Percentiles rank a stretch among this genome's conserved stretches.
Conservation (phyloP, 2,888 invertebrate species). For the Helobdella robusta region DNA sequence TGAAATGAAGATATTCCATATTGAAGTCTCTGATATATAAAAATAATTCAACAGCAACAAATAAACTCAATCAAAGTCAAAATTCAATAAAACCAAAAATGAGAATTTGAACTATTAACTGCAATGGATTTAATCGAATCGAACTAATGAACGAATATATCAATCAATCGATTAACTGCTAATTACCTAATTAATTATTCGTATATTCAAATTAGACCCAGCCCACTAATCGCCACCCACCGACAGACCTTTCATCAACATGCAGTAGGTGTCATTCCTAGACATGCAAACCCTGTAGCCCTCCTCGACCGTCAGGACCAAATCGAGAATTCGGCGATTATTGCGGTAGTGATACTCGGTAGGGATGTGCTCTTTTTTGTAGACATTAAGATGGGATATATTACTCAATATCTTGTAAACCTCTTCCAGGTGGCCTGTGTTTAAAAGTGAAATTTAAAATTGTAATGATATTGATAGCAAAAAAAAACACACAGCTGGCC, state of each 20-base stretch:
- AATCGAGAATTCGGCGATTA: conserved; percentile 43
- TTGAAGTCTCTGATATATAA: too few relatives aligned
- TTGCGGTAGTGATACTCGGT: conserved; percentile 42
- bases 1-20: too few relatives aligned
- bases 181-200: neutral
- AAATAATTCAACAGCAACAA: too few relatives aligned
- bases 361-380: conserved; percentile 44
- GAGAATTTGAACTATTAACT: too few relatives aligned
- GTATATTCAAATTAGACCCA: neutral
- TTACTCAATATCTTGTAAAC: conserved; percentile 29
- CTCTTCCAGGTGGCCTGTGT: conserved; percentile 25
- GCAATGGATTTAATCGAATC: too few relatives aligned
- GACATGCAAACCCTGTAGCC: conserved; percentile 30
- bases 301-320: conserved; percentile 42
- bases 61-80: too few relatives aligned
- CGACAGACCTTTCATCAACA: neutral
- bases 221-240: neutral
- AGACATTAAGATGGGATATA: conserved; percentile 39
- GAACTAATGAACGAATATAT: too few relatives aligned
- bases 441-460: neutral
- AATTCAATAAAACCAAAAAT: too few relatives aligned
- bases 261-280: neutral
- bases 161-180: too few relatives aligned
- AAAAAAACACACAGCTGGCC: too few relatives aligned
- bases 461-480: too few relatives aligned